Evolutionary conservation across 2,888 invertebrate species (phyloP), one percentile per base, ranked within the genome.

Genomic region (Sinodicranocentrus sp.): DNA sequence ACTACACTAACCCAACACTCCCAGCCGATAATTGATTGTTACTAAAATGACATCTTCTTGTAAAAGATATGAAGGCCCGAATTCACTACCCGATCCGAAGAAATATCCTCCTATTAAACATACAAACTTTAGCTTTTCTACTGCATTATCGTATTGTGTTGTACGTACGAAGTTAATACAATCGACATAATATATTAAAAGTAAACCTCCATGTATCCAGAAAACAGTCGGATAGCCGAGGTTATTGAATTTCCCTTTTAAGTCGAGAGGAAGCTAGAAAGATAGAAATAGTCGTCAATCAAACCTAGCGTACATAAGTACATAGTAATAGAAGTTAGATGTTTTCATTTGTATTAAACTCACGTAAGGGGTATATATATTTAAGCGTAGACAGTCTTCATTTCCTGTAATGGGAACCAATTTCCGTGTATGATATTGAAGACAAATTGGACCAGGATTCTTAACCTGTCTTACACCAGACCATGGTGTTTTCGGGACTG

Each of bases 391-490:
- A 33, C 85, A 85, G 21, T 82, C 82, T 72, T 85, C 82, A 6
- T 13, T 63, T 17, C 85, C 85, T 0, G 82, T 52, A 0, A 85
- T 82, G 2, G 23, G n/a, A 10, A 63, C 71, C 6, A 85, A 2
- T 52, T 85, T 85, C 25, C 82, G 26, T 1, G 79, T 28, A 70
- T 85, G 85, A 19, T 82, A 73, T 28, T 85, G 85, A 6, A 85
- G 54, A 52, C 85, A 85, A 15, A 85, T 52, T 28, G 82, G 79
- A 28, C 85, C 85, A 8, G 79, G 78, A 33, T 39, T 33, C 19
- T 85, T 85, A 0, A 79, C 79, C 48, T 82, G 65, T 19, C 48
- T 59, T 26, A 85, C 52, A 19, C 82, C 82, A 28, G 26, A 10
- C 85, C 85, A 85, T 6, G 82, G 59, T 8, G 63, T n/a, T 59